Conservation (phyloP, 2,797 vertebrate species). For the Sylvia borin region DNA sequence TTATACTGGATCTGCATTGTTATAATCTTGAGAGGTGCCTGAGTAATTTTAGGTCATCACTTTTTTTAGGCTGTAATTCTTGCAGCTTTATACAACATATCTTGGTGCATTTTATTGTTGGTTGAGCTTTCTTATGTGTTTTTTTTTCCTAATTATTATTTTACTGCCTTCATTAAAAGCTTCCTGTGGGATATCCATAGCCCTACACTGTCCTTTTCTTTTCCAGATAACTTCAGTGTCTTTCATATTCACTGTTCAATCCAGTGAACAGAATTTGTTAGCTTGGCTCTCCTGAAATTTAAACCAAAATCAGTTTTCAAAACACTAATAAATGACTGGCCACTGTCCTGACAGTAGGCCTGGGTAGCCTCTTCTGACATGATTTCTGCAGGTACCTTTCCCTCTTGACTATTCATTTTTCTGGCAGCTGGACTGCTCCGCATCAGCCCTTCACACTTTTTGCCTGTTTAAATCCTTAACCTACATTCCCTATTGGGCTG, state of each 20-base stretch:
- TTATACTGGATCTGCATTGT: neutral
- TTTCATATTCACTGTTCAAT: neutral
- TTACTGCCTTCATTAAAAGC: neutral
- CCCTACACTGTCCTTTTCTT: neutral
- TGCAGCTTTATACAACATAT: neutral
- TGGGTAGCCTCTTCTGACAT: neutral
- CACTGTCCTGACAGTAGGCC: neutral
- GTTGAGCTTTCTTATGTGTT: neutral
- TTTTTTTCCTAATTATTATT: neutral
- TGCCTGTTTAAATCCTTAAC: constrained; percentile 39
- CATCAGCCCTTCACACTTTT: neutral
- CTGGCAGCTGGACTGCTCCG: neutral
- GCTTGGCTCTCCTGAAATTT: neutral
- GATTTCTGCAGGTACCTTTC: neutral
- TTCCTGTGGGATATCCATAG: neutral
- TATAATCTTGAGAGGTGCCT: neutral
- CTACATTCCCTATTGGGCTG: neutral
- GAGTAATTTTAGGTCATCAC: neutral
- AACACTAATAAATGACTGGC: neutral
- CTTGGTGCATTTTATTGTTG: neutral
- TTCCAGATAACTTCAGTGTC: neutral
- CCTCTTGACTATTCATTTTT: neutral
- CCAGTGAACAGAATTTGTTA: neutral
- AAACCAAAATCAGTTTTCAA: neutral
- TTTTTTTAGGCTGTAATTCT: neutral